Percentiles rank a stretch among this genome's conserved stretches.
Evolutionary conservation across 2,113 vertebrate genomes (phyloP).

Genomic region (Spea bombifrons): DNA sequence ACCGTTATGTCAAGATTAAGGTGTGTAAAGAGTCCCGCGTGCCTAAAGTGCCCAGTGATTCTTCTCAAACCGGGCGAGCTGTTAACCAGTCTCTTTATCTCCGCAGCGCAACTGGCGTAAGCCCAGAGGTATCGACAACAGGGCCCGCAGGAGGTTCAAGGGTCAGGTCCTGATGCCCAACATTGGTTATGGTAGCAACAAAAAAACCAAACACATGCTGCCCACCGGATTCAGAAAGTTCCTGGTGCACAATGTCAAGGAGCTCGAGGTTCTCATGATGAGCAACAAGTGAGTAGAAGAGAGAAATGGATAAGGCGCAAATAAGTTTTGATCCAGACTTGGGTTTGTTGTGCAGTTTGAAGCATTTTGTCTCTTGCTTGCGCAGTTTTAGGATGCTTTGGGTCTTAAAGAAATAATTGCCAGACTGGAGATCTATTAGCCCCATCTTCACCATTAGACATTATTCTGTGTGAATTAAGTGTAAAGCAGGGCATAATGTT

Average conservation of each 20-base stretch:
- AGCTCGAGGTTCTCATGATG: slow-evolving; percentile 96
- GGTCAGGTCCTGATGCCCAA: slow-evolving; percentile 98
- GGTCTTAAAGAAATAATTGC: no score
- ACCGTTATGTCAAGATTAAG: slow-evolving; percentile 96
- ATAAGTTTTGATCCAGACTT: no score
- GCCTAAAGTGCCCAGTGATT: no score
- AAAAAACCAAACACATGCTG: slow-evolving; percentile 97
- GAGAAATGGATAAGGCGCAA: no score
- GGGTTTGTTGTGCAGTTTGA: no score
- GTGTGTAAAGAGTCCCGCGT: slow-evolving; percentile 54
- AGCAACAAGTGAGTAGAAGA: slow-evolving; percentile 87
- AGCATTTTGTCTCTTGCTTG: no score
- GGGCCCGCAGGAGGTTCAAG: slow-evolving; percentile 94
- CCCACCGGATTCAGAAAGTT: slow-evolving; percentile 94
- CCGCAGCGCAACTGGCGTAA: slow-evolving; percentile 89
- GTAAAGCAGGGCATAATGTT: no score
- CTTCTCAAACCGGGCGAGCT: no score
- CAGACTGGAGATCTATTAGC: no score
- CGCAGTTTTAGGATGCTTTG: no score
- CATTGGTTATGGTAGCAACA: slow-evolving; percentile 96
- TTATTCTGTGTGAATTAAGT: no score
- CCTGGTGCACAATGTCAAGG: slow-evolving; percentile 92
- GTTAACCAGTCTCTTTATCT: accelerated
- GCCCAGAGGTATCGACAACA: slow-evolving; percentile 95
- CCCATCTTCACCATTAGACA: no score